These are phyloP conservation scores for Marmota flaviventris DNA, from an alignment of 2,113 vertebrate genomes.

Conservation along the genomic window DNA sequence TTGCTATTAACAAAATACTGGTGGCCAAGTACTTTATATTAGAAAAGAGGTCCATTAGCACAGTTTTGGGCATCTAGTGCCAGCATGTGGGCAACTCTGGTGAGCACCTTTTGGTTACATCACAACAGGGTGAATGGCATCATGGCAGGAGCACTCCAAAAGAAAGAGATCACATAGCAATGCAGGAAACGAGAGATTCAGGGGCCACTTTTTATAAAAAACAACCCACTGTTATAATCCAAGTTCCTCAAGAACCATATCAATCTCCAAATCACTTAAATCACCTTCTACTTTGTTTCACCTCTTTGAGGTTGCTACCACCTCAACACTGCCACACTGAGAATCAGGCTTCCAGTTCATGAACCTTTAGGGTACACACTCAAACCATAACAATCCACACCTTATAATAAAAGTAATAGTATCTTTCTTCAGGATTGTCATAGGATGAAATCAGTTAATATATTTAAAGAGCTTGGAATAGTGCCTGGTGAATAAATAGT, in stretches of 20 bases:
- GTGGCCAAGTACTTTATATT: not conserved
- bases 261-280: not conserved
- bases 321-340: not conserved
- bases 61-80: not conserved
- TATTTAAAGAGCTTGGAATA: not conserved
- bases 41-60: not conserved
- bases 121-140: not conserved
- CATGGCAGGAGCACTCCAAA: not conserved
- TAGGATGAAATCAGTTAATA: not conserved
- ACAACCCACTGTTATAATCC: not conserved
- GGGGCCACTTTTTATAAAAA: not conserved
- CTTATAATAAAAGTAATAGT: slow-evolving; percentile 4
- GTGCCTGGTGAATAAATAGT: not conserved
- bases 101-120: not conserved
- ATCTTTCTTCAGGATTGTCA: not conserved
- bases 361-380: not conserved
- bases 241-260: not conserved
- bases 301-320: not conserved
- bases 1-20: not conserved
- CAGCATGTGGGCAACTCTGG: not conserved
- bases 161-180: not conserved
- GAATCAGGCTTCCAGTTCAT: not conserved
- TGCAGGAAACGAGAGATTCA: not conserved
- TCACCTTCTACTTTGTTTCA: not conserved
- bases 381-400: not conserved